Percentiles rank a stretch among this genome's conserved stretches.
These are phyloP conservation scores for Myopa tessellatipennis DNA, from an alignment of 2,888 invertebrate genomes.

Conservation along the genomic window DNA sequence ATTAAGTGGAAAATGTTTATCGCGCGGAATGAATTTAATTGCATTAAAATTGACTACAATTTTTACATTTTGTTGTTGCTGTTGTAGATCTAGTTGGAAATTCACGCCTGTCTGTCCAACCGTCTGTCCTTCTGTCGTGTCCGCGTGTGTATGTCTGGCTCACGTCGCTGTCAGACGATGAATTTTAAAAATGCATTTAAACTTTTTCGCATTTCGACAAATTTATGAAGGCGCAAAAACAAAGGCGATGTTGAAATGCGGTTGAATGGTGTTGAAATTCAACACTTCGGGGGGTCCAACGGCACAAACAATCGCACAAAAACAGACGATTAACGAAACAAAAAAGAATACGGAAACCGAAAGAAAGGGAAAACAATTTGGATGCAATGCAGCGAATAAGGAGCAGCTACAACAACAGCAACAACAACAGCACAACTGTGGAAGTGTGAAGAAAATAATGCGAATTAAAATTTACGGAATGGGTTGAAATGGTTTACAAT, in stretches of 20 bases:
- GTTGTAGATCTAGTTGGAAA: neutral
- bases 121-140: neutral
- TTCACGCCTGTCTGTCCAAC: too few relatives aligned
- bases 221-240: conserved; percentile 18
- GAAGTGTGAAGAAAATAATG: conserved; percentile 29
- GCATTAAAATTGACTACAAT: conserved; percentile 47
- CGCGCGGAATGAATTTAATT: conserved; percentile 51
- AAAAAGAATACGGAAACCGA: neutral
- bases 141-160: conserved; percentile 12
- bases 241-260: conserved; percentile 3
- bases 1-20: conserved; percentile 42
- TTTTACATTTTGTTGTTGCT: neutral
- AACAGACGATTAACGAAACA: neutral
- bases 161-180: conserved; percentile 19
- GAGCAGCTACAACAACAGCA: conserved; percentile 5
- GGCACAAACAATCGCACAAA: neutral
- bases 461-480: conserved; percentile 3
- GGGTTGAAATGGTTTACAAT: neutral
- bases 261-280: conserved; percentile 27
- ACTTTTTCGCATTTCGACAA: conserved; percentile 17
- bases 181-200: conserved; percentile 24
- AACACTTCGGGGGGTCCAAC: conserved; percentile 23
- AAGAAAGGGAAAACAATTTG: conserved; percentile 7
- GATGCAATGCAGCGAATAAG: conserved; percentile 10
- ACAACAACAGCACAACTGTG: neutral